Conservation (phyloP, 2,888 invertebrate genomes). For the Cordilura impudica region DNA sequence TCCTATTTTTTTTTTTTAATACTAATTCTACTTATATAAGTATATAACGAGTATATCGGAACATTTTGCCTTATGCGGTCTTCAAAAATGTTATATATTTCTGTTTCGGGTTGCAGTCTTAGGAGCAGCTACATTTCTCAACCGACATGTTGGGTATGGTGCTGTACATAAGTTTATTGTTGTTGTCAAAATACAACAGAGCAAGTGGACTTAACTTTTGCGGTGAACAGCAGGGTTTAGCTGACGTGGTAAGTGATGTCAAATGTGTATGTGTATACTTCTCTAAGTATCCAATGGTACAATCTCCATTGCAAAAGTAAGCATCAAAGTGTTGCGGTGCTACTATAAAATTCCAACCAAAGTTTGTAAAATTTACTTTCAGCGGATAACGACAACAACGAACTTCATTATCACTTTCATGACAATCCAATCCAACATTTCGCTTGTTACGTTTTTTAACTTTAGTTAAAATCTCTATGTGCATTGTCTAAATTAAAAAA, state of each 20-base stretch:
- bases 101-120: too few species aligned
- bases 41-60: too few species aligned
- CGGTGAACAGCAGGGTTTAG: conserved; percentile 95
- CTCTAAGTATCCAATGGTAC: conserved; percentile 91
- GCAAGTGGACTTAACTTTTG: conserved; percentile 91
- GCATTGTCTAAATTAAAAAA: conserved; percentile 70
- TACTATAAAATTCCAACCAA: conserved; percentile 99
- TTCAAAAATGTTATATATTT: too few species aligned
- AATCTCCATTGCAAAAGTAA: conserved; percentile 97
- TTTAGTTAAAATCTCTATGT: conserved; percentile 75
- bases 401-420: conserved; percentile 84
- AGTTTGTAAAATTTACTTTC: conserved; percentile 89
- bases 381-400: conserved; percentile 97
- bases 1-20: too few species aligned
- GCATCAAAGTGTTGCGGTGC: conserved; percentile 97
- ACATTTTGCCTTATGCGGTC: too few species aligned
- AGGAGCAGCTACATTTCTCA: conserved; percentile 94
- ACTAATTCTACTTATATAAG: too few species aligned
- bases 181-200: conserved; percentile 94
- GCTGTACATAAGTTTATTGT: conserved; percentile 91
- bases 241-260: conserved; percentile 88
- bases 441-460: conserved; percentile 82
- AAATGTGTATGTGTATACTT: conserved; percentile 93
- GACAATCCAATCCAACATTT: conserved; percentile 89
- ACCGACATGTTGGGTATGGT: conserved; percentile 96